Base-by-base conservation (phyloP, 2,113 vertebrate species). In the Trinectes maculatus region DNA sequence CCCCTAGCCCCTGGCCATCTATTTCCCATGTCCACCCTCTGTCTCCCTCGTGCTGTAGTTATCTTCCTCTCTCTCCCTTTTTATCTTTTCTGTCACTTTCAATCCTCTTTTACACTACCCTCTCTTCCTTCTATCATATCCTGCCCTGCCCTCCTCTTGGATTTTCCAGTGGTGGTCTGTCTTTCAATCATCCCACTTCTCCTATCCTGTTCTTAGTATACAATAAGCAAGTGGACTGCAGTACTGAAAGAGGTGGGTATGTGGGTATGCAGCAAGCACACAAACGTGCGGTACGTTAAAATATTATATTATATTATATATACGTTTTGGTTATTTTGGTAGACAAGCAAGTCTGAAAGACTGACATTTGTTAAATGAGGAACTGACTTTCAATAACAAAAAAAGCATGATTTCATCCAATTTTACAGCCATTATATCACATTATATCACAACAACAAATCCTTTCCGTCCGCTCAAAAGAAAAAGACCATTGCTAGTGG, bases 1-100 rank as follows among this genome's bases (percentile, higher is more conserved):
- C 71, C 54, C 9, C 49, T 58, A 31, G 55, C 75, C 31, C n/a
- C 28, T 53, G 51, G 56, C 54, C 59, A 21, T 63, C 73, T 48
- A 52, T 77, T 75, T 44, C 28, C 44, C 0, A 3, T n/a, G 53
- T 71, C 60, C 60, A 69, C 51, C 51, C 66, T 12, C 31, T 2
- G 25, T 61, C 28, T 74, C 71, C 55, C 49, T 44, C 26, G 16
- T 51, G 25, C n/a, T 69, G 34, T 42, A n/a, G 8, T 52, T 56
- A 16, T 40, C 48, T 61, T 33, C 57, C 33, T 67, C 29, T 31
- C 28, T 57, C 19, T 44, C 10, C 13, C 10, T 5, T 13, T 13
- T 37, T 3, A 25, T 8, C 19, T 34, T 60, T 48, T 40, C 42
- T 69, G 28, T 57, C 24, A 37, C 52, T 44, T 16, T 60, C 25